Base-by-base conservation (phyloP, 1,140 invertebrate genomes). In the Plodia interpunctella region DNA sequence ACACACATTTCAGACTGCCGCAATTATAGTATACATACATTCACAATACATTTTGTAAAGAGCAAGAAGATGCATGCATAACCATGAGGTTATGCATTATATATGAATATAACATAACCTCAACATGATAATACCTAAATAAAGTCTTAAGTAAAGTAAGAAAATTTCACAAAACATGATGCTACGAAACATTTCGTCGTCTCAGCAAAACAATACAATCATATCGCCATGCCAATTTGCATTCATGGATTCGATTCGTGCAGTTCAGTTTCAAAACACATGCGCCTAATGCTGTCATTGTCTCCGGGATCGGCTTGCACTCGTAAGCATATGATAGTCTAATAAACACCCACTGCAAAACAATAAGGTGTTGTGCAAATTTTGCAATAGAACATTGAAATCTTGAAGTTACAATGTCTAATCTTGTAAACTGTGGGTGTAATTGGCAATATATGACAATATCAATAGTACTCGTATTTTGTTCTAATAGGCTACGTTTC, bases 331-430 rank as follows among this genome's bases (percentile, higher is more conserved):
- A 15, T 44, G 13, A 44, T 44, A 44, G 38, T 17, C 38, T 44
- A 15, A 44, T 35, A 35, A 44, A 44, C 38, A 44, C 38, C 38
- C 38, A 44, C 38, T 44, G n/a, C 38, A 44, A 17, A 44, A 44
- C 38, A 44, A 44, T 44, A 17, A 15, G 8, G 13, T 44, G 38
- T 15, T 44, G 38, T 44, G n/a, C 15, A 15, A 44, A 17, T n/a
- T 15, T 5, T 15, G 5, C 15, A n/a, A n/a, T n/a, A n/a, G n/a
- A 15, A 44, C 13, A 15, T 15, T 17, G 2, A 44, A 15, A 5
- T 44, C 38, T n/a, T 15, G n/a, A 44, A 15, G 38, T 15, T 44
- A 13, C 5, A 17, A 44, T 15, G 38, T 44, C 13, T 15, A 17
- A 44, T 5, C 13, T 1, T 35, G 2, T 3, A 10, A 35, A 35